phyloP scores from a whole-genome alignment of 2,113 vertebrate genomes.

The Argyrosomus japonicus region DNA sequence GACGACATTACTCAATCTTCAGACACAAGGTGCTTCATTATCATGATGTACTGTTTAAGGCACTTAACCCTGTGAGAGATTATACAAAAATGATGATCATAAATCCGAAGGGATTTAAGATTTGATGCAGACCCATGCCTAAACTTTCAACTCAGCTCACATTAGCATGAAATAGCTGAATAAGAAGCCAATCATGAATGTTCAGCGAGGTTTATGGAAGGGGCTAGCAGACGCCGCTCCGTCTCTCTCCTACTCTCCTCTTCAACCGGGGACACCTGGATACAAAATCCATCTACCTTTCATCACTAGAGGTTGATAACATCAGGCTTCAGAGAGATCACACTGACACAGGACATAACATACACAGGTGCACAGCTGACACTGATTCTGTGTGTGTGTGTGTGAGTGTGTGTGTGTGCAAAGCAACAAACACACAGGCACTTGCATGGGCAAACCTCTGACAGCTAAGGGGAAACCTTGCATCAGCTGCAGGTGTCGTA shows the following conservation, averaged over 20 bases:
- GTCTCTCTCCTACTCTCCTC: not conserved
- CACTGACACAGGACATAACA: constrained; percentile 62
- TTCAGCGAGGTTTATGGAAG: constrained; percentile 15
- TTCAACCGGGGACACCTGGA: constrained; percentile 63
- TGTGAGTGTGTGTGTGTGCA: constrained; percentile 10
- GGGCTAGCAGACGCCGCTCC: constrained; percentile 1
- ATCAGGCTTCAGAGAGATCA: constrained; percentile 66
- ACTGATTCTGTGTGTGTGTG: not conserved
- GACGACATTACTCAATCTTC: constrained; percentile 37
- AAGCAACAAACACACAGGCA: constrained; percentile 35
- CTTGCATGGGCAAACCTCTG: constrained; percentile 31
- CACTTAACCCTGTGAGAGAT: constrained; percentile 32
- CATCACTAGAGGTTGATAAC: constrained; percentile 72
- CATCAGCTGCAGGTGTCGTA: constrained; percentile 49
- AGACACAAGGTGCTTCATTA: constrained; percentile 45
- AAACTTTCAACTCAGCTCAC: constrained; percentile 11
- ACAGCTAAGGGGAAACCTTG: constrained; percentile 30
- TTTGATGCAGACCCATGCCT: constrained; percentile 38
- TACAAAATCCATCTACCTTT: constrained; percentile 68
- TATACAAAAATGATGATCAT: constrained; percentile 36
- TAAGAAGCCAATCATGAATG: constrained; percentile 27
- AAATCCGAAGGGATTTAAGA: constrained; percentile 47
- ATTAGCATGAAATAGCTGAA: constrained; percentile 45
- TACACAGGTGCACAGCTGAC: constrained; percentile 71
- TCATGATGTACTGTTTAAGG: constrained; percentile 28